A percentile compares a stretch with the other conserved stretches of the same genome.
phyloP scores from a whole-genome alignment of 2,888 invertebrate genomes.

The Oxystoma pomonae region DNA sequence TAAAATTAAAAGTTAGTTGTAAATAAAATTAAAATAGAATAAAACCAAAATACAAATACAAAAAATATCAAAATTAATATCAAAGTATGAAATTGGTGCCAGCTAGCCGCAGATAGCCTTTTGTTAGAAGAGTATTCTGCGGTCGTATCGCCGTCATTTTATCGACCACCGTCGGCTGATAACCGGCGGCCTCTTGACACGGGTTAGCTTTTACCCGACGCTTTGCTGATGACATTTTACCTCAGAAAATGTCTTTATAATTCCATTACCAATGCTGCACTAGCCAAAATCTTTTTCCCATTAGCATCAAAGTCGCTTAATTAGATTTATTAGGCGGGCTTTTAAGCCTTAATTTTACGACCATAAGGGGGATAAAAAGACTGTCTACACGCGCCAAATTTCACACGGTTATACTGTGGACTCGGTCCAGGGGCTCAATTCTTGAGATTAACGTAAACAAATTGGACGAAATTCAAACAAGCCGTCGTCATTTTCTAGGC shows the following conservation, averaged over 20 bases:
- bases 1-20: too few species aligned
- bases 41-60: too few species aligned
- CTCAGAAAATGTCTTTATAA: slow-evolving; percentile 22
- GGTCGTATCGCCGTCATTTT: not conserved
- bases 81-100: too few species aligned
- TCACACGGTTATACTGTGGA: not conserved
- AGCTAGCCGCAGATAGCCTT: too few species aligned
- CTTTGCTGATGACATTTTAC: slow-evolving; percentile 13
- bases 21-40: too few species aligned
- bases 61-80: too few species aligned
- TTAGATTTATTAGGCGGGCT: not conserved
- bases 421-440: too few species aligned
- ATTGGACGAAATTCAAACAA: too few species aligned
- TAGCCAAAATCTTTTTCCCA: slow-evolving; percentile 43
- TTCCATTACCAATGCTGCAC: slow-evolving; percentile 20
- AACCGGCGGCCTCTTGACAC: slow-evolving; percentile 14
- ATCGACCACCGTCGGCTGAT: not conserved
- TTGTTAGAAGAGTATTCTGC: too few species aligned
- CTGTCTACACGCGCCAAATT: not conserved
- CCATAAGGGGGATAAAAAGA: not conserved
- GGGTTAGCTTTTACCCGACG: slow-evolving; percentile 23
- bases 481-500: too few species aligned
- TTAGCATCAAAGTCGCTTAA: slow-evolving; percentile 43
- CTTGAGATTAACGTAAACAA: too few species aligned
- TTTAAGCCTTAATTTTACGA: not conserved